These are phyloP conservation scores for Campopleginae sp. DNA, from an alignment of 2,888 invertebrate species.

Conservation along the genomic window DNA sequence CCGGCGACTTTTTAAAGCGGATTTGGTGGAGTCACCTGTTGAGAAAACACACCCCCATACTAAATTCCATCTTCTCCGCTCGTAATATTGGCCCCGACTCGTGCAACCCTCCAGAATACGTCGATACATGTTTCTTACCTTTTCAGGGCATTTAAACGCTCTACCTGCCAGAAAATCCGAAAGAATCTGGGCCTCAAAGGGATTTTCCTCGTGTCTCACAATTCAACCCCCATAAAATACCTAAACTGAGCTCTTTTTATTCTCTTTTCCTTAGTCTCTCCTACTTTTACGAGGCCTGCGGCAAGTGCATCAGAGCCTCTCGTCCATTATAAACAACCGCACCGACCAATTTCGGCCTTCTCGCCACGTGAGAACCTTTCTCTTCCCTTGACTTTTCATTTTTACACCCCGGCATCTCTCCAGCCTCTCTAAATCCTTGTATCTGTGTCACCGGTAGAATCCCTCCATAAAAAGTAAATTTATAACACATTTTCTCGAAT, in stretches of 20 bases:
- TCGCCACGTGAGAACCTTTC: slow-evolving; percentile 67
- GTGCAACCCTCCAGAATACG: background rate
- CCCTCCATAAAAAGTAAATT: background rate
- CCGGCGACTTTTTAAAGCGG: slow-evolving; percentile 32
- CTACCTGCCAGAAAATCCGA: slow-evolving; percentile 18
- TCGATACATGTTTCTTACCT: background rate
- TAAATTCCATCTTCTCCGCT: slow-evolving; percentile 38
- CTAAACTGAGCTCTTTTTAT: slow-evolving; percentile 41
- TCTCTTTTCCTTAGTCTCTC: slow-evolving; percentile 37
- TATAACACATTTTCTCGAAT: background rate
- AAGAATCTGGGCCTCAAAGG: slow-evolving; percentile 69
- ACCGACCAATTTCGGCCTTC: slow-evolving; percentile 43
- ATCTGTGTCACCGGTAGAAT: background rate
- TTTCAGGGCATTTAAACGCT: slow-evolving; percentile 23
- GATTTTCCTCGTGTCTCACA: slow-evolving; percentile 70
- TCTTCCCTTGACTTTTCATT: slow-evolving; percentile 42
- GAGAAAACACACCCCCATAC: slow-evolving; percentile 44
- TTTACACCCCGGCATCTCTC: slow-evolving; percentile 23
- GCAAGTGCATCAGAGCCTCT: slow-evolving; percentile 32
- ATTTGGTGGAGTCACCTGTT: slow-evolving; percentile 51
- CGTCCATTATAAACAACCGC: slow-evolving; percentile 31
- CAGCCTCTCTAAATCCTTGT: slow-evolving; percentile 1
- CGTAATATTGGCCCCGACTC: slow-evolving; percentile 15
- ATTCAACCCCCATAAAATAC: slow-evolving; percentile 67
- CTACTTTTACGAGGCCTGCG: slow-evolving; percentile 15